phyloP scores from a whole-genome alignment of 2,888 invertebrate genomes.

The Tortrix viridana region DNA sequence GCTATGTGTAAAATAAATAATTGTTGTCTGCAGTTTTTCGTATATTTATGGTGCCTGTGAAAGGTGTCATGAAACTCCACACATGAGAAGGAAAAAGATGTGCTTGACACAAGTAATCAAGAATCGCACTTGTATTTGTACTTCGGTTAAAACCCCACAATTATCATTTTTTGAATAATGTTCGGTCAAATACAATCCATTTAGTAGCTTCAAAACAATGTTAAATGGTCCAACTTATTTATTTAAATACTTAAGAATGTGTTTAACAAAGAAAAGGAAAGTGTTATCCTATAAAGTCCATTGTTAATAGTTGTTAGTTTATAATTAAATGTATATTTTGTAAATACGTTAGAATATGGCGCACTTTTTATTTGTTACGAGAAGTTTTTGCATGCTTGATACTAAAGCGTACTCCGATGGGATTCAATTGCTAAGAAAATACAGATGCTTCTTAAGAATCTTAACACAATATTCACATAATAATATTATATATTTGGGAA shows the following conservation, averaged over 20 bases:
- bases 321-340: constrained; percentile 75
- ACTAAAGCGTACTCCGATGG: no score
- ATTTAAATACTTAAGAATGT: constrained; percentile 34
- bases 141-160: no score
- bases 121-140: background rate
- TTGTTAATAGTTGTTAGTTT: constrained; percentile 76
- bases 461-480: background rate
- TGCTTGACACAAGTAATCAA: no score
- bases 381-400: constrained; percentile 45
- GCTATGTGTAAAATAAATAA: constrained; percentile 28
- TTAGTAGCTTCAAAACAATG: constrained; percentile 39
- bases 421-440: no score
- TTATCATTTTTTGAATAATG: background rate
- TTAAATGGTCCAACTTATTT: constrained; percentile 64
- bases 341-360: constrained; percentile 69
- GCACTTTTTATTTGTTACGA: constrained; percentile 70
- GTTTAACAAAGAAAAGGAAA: constrained; percentile 34
- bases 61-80: background rate
- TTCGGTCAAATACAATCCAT: constrained; percentile 8
- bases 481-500: background rate
- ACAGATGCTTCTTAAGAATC: no score
- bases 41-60: constrained; percentile 21
- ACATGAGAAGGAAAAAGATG: no score
- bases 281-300: constrained; percentile 43
- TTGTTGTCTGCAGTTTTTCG: constrained; percentile 33